phyloP scores from a whole-genome alignment of 2,113 vertebrate genomes.

The Etia nguti region DNA sequence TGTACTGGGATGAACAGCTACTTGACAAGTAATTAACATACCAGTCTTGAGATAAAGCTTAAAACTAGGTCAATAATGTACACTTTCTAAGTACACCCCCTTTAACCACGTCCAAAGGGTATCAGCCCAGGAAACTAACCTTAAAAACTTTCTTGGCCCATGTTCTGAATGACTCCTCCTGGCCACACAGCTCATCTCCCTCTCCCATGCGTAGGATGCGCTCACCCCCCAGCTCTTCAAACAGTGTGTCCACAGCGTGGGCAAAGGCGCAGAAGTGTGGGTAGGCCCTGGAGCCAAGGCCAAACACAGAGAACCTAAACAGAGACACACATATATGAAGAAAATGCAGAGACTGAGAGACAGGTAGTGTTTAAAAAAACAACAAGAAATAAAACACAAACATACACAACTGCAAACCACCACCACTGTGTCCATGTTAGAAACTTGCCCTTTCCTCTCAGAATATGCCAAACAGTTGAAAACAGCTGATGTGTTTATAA shows the following conservation, averaged over 20 bases:
- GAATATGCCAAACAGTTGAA: neutral
- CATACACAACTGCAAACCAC: neutral
- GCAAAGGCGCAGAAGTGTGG: constrained; percentile 98
- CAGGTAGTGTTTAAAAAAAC: neutral
- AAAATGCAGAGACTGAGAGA: neutral
- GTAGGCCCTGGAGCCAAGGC: constrained; percentile 93
- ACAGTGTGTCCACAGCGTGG: constrained; percentile 92
- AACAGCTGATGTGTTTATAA: neutral
- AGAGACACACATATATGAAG: neutral
- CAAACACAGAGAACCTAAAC: constrained; percentile 92
- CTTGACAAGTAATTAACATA: neutral
- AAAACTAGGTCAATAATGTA: neutral
- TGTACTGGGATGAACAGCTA: neutral
- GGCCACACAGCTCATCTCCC: constrained; percentile 95
- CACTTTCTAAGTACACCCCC: neutral
- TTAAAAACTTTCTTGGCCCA: constrained; percentile 99
- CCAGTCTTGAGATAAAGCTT: neutral
- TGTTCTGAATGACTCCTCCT: constrained; percentile 96
- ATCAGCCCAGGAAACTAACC: constrained; percentile 67
- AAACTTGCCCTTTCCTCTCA: neutral
- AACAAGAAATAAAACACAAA: neutral
- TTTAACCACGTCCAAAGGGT: neutral
- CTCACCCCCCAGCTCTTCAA: constrained; percentile 95
- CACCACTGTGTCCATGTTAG: neutral
- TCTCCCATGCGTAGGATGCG: constrained; percentile 97